Conservation (phyloP, 2,797 vertebrate species). For the Mycteria americana region DNA sequence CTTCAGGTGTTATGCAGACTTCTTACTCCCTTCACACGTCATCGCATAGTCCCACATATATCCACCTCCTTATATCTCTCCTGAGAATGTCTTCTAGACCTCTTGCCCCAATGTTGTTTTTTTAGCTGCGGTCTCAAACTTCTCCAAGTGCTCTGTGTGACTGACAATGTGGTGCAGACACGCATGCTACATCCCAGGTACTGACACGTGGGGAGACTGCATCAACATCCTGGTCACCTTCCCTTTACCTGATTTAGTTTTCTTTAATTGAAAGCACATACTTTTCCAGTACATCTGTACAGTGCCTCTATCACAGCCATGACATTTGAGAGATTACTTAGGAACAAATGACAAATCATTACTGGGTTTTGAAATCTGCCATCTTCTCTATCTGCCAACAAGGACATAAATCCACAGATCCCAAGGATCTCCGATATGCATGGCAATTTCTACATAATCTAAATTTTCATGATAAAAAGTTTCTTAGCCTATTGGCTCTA, state of each 20-base stretch:
- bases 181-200: neutral
- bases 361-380: neutral
- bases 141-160: neutral
- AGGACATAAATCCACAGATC: neutral
- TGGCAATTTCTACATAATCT: neutral
- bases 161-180: neutral
- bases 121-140: neutral
- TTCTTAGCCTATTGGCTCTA: neutral
- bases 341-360: neutral
- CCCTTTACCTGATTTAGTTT: neutral
- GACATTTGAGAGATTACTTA: neutral
- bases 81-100: neutral
- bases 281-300: neutral
- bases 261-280: neutral
- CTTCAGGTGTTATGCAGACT: neutral
- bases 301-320: neutral
- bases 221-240: neutral
- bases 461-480: neutral
- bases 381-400: neutral
- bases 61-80: neutral
- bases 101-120: neutral
- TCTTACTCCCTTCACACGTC: neutral
- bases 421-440: neutral
- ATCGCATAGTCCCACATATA: neutral
- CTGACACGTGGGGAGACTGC: accelerated